A percentile compares a stretch with the other conserved stretches of the same genome.
Evolutionary conservation across 2,888 invertebrate genomes (phyloP).

Genomic region (Empis livida): DNA sequence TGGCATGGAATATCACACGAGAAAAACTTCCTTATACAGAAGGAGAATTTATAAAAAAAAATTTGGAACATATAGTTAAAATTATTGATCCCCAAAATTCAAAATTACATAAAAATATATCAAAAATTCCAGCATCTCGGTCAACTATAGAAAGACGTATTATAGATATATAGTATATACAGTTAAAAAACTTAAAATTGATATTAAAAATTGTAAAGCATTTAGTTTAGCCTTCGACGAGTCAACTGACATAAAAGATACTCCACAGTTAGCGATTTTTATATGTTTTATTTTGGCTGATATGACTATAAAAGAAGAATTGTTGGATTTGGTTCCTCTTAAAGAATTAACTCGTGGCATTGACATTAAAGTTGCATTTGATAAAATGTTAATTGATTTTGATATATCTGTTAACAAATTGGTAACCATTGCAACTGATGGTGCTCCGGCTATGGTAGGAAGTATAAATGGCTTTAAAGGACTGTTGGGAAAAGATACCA

Average conservation of each 20-base stretch:
- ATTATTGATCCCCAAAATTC: slow-evolving; percentile 4
- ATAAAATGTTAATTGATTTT: not conserved
- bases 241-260: slow-evolving; percentile 2
- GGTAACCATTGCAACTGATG: not conserved
- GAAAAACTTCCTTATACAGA: slow-evolving; percentile 4
- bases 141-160: too few species aligned
- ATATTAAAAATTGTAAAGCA: slow-evolving; percentile 1
- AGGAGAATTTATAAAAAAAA: slow-evolving; percentile 4
- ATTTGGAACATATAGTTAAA: slow-evolving; percentile 4
- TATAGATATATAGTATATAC: too few species aligned
- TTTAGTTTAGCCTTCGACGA: slow-evolving; percentile 5
- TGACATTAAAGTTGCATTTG: slow-evolving; percentile 2
- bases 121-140: not conserved
- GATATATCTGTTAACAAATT: not conserved
- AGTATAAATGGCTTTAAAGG: not conserved
- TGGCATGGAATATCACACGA: slow-evolving; percentile 3
- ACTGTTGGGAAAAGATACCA: too few species aligned
- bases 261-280: not conserved
- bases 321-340: slow-evolving; percentile 2
- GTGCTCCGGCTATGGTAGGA: not conserved
- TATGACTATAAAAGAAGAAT: slow-evolving; percentile 1
- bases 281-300: slow-evolving; percentile 2
- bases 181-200: not conserved
- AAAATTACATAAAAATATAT: slow-evolving; percentile 4
- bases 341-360: not conserved